These are phyloP conservation scores for Chamaetylas fuelleborni DNA, from an alignment of 2,113 vertebrate genomes.

Conservation along the genomic window DNA sequence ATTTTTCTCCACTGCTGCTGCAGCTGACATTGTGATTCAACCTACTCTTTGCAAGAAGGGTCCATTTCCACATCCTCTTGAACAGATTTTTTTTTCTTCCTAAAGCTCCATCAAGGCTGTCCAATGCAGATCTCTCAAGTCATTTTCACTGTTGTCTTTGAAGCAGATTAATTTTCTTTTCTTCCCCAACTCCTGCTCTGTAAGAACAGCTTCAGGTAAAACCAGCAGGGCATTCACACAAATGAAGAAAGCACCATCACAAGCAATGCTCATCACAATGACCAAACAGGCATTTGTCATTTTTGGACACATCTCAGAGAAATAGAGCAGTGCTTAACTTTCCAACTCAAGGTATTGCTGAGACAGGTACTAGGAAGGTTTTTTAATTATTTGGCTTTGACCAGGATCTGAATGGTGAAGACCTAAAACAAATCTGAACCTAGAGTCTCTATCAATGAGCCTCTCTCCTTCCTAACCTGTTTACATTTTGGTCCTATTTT, in stretches of 20 bases:
- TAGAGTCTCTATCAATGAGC: background rate
- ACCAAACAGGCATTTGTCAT: background rate
- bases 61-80: background rate
- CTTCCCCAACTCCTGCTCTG: background rate
- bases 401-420: background rate
- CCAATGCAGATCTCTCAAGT: background rate
- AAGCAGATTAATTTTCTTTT: background rate
- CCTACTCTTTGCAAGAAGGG: background rate
- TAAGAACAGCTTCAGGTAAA: background rate
- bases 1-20: background rate
- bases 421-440: background rate
- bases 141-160: background rate
- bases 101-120: background rate
- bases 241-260: accelerated
- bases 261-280: accelerated
- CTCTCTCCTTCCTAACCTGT: background rate
- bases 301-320: background rate
- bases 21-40: background rate
- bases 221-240: accelerated
- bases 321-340: background rate
- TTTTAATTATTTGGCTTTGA: background rate
- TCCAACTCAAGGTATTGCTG: background rate
- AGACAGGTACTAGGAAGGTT: background rate
- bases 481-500: background rate
- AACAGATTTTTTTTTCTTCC: background rate